Evolutionary conservation across 2,797 vertebrate genomes (phyloP).

Genomic region (Characodon lateralis): DNA sequence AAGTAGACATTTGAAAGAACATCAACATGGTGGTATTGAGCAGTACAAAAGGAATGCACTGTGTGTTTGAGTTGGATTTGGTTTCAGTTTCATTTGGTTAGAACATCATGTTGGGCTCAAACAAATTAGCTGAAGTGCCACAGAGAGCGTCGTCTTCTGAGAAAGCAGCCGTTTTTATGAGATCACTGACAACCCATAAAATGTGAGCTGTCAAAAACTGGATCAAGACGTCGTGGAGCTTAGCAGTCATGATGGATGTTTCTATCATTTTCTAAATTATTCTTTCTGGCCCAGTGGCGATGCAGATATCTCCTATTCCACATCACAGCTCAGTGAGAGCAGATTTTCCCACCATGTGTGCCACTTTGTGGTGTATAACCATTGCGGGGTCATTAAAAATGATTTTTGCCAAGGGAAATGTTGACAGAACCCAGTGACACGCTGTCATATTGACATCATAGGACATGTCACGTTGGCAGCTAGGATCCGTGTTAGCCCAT

Average conservation of each 20-base stretch:
- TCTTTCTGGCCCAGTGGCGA: slow-evolving; percentile 45
- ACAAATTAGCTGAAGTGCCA: slow-evolving; percentile 48
- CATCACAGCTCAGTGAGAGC: slow-evolving; percentile 57
- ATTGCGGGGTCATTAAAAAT: slow-evolving; percentile 48
- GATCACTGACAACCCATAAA: slow-evolving; percentile 62
- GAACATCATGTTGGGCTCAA: slow-evolving; percentile 49
- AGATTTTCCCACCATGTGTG: slow-evolving; percentile 64
- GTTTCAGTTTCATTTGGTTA: slow-evolving; percentile 50
- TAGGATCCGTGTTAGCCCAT: slow-evolving; percentile 23
- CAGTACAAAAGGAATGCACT: slow-evolving; percentile 12
- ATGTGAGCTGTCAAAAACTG: slow-evolving; percentile 63
- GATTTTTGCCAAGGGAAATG: slow-evolving; percentile 66
- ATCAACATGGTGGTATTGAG: slow-evolving; percentile 34
- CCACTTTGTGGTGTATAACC: slow-evolving; percentile 57
- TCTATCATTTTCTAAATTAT: slow-evolving; percentile 56
- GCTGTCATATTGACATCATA: slow-evolving; percentile 69
- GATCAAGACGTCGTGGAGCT: slow-evolving; percentile 39
- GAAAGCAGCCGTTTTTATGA: slow-evolving; percentile 55
- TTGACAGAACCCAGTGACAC: slow-evolving; percentile 59
- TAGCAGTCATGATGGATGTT: slow-evolving; percentile 63
- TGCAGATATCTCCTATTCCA: slow-evolving; percentile 46
- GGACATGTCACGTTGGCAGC: slow-evolving; percentile 56
- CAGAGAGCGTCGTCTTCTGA: slow-evolving; percentile 40
- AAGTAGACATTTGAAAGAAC: slow-evolving; percentile 28
- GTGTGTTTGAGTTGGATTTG: slow-evolving; percentile 53